Base-by-base conservation (phyloP, 2,888 invertebrate genomes). In the Drosophila villosipedis region DNA sequence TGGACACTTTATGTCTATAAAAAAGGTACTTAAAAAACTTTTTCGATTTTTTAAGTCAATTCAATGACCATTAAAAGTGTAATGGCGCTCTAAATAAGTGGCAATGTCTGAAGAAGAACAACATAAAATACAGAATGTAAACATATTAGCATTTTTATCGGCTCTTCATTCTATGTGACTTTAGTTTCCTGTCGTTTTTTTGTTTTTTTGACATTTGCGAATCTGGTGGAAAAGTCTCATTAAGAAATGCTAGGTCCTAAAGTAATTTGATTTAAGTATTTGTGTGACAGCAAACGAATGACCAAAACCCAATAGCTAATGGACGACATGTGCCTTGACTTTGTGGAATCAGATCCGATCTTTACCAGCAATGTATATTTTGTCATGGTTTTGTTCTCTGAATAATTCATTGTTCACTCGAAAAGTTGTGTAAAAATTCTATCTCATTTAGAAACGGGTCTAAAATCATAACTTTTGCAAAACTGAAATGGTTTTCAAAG, bases 81-180 rank as follows among this genome's bases (percentile, higher is more conserved):
- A 35, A 57, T n/a, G 59, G n/a, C 14, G 54, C 43, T 41, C 35
- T 12, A 33, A 54, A 66, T 30, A 50, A 41, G 52, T 55, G 53
- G n/a, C 12, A 37, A 67, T 43, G 31, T 58, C 41, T 60, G 28
- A 28, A 47, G 49, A 66, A 57, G 55, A 43, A 12, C 49, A 33
- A 37, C 67, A 54, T 55, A 33, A 64, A 59, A 53, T 74, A 59
- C 28, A 33, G n/a, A 43, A 71, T 37, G 52, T 59, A 60, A 60
- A 53, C 72, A 76, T 49, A 60, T 66, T 59, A 28, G 41, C 30
- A 12, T 28, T 55, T 76, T 66, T 71, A 50, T 39, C 3, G 28
- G 7, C 22, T 39, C 37, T 14, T 28, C n/a, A 25, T 12, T 30
- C 30, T 16, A 16, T 31, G 12, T 31, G 43, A 16, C 4, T 30